Base-by-base conservation (phyloP, 1,140 invertebrate genomes). In the Bicyclus anynana region DNA sequence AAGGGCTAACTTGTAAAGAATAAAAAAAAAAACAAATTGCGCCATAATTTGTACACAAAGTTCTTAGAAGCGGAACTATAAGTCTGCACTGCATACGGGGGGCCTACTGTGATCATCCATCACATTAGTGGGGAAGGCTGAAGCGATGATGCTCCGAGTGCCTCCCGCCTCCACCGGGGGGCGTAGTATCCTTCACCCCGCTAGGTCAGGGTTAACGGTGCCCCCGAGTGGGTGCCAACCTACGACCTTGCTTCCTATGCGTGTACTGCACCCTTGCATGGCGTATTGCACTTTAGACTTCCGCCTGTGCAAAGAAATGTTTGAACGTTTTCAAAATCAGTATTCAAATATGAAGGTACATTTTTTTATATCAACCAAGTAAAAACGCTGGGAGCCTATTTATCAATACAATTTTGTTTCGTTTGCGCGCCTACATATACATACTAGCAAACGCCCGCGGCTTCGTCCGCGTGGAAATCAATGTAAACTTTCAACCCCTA, bases 131-230 rank as follows among this genome's bases (percentile, higher is more conserved):
- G 76, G 74, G 74, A 76, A 78, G 71, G 67, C 51, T 74, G 65
- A 67, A 80, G 73, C 83, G 77, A 75, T 76, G 82, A 71, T 78
- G 74, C 62, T 79, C 70, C 72, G 71, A 68, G 69, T 40, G 73
- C 60, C 56, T 66, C 68, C 61, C 67, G 62, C 56, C 64, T 62
- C 70, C 72, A 69, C 72, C 64, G 77, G 77, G 78, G 72, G 79
- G 72, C 69, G 84, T 84, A 80, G 78, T 80, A 87, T 84, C 84
- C 81, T 87, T 84, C 84, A 84, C 82, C 84, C 74, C 73, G 72
- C 79, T 85, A 83, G 84, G 84, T 87, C 84, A 87, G 82, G 84
- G 84, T 85, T 87, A 87, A 83, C 75, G 54, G 80, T 76, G 62
- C 82, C 84, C 82, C 80, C 76, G 74, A 75, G 73, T 69, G 72